Evolutionary conservation across 2,888 invertebrate species (phyloP).

Genomic region (Hypena proboscidalis): DNA sequence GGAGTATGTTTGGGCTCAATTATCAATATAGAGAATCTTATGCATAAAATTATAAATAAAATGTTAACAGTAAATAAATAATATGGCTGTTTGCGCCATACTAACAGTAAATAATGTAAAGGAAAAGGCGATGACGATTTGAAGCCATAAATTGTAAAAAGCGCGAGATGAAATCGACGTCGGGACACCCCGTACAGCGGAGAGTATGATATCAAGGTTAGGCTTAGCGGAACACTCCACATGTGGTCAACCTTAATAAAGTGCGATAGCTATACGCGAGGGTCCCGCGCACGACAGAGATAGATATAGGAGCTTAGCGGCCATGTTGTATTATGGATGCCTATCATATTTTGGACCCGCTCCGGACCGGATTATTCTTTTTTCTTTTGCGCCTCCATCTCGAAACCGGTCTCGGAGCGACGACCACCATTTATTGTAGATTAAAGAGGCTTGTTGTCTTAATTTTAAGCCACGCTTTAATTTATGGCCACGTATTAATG

Average conservation of each 20-base stretch:
- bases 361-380: conserved; percentile 83
- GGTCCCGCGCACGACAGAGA: conserved; percentile 62
- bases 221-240: conserved; percentile 85
- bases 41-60: too few relatives aligned
- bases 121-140: conserved; percentile 13
- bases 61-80: not conserved
- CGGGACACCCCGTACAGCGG: conserved; percentile 70
- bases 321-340: conserved; percentile 86
- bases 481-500: conserved; percentile 82
- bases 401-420: conserved; percentile 80
- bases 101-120: conserved; percentile 11
- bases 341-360: conserved; percentile 85
- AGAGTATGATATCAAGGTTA: conserved; percentile 85
- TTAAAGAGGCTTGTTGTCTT: conserved; percentile 86
- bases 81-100: not conserved
- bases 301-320: conserved; percentile 79
- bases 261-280: conserved; percentile 68
- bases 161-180: conserved; percentile 39
- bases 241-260: conserved; percentile 85
- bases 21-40: too few relatives aligned
- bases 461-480: conserved; percentile 84
- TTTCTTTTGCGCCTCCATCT: conserved; percentile 80
- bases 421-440: conserved; percentile 85
- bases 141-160: conserved; percentile 36
- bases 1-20: too few relatives aligned